phyloP scores from a whole-genome alignment of 2,113 vertebrate species.

The Solea senegalensis region DNA sequence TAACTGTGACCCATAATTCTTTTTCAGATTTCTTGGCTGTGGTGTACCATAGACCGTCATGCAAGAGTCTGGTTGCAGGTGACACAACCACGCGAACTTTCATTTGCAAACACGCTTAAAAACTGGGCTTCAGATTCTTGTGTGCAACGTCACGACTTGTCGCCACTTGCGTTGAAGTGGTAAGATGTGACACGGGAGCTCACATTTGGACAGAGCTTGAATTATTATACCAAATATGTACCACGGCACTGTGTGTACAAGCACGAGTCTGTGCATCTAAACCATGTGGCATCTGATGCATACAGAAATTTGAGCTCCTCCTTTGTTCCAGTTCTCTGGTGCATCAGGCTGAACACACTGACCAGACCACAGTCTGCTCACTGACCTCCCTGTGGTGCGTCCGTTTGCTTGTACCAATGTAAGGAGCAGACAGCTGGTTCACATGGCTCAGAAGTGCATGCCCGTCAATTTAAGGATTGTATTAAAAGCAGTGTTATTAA shows the following conservation, averaged over 20 bases:
- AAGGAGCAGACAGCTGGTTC: neutral
- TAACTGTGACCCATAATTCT: no score
- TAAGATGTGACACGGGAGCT: neutral
- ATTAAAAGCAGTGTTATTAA: neutral
- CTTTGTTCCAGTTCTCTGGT: constrained; percentile 36
- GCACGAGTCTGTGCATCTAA: neutral
- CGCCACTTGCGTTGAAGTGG: no score
- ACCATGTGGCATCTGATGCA: constrained; percentile 24
- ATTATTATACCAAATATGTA: neutral
- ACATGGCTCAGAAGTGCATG: neutral
- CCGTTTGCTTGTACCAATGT: constrained; percentile 4
- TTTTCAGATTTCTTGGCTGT: no score
- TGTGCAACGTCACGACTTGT: no score
- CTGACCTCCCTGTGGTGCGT: constrained; percentile 36
- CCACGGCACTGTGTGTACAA: neutral
- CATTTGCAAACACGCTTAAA: no score
- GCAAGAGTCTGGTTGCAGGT: no score
- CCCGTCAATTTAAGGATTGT: neutral
- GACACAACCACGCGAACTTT: no score
- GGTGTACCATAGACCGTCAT: no score
- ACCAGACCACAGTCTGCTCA: constrained; percentile 44
- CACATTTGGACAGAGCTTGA: neutral
- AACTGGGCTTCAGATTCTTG: no score
- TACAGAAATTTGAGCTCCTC: constrained; percentile 5
- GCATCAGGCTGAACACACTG: constrained; percentile 41